phyloP scores from a whole-genome alignment of 2,797 vertebrate genomes.

The Myotis planiceps region DNA sequence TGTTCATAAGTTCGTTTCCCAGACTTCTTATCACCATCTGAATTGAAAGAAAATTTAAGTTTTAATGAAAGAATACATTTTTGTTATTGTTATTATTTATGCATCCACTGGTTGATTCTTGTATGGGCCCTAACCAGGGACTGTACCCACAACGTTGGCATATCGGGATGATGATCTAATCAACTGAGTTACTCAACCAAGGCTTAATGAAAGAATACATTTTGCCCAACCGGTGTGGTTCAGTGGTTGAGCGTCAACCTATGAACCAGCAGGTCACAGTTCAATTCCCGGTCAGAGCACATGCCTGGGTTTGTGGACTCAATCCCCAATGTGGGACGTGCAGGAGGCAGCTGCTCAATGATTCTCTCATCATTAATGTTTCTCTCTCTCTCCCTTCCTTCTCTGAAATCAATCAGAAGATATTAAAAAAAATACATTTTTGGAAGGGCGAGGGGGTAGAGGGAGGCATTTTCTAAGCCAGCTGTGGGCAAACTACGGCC shows the following conservation, averaged over 20 bases:
- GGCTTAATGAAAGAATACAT: conserved; percentile 52
- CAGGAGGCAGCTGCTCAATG: too few relatives aligned
- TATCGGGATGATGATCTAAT: not conserved
- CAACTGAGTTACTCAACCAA: not conserved
- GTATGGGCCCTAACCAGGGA: not conserved
- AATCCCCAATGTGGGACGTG: too few relatives aligned
- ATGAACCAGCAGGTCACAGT: too few relatives aligned
- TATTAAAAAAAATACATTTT: not conserved
- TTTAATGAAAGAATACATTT: conserved; percentile 62
- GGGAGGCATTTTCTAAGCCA: too few relatives aligned
- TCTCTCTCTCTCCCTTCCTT: too few relatives aligned
- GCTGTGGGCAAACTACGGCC: too few relatives aligned
- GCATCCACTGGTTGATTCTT: not conserved
- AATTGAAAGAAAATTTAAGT: conserved; percentile 59
- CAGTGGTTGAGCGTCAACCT: too few relatives aligned
- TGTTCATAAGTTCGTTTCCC: conserved; percentile 96
- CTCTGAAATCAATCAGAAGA: too few relatives aligned
- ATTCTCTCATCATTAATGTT: too few relatives aligned
- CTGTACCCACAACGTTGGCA: not conserved
- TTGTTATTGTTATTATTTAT: not conserved
- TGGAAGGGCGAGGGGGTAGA: too few relatives aligned
- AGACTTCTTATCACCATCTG: conserved; percentile 95
- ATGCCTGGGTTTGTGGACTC: too few relatives aligned
- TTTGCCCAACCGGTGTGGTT: not conserved
- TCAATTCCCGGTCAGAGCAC: too few relatives aligned